Base-by-base conservation (phyloP, 2,888 invertebrate genomes). In the Apamea sordens region DNA sequence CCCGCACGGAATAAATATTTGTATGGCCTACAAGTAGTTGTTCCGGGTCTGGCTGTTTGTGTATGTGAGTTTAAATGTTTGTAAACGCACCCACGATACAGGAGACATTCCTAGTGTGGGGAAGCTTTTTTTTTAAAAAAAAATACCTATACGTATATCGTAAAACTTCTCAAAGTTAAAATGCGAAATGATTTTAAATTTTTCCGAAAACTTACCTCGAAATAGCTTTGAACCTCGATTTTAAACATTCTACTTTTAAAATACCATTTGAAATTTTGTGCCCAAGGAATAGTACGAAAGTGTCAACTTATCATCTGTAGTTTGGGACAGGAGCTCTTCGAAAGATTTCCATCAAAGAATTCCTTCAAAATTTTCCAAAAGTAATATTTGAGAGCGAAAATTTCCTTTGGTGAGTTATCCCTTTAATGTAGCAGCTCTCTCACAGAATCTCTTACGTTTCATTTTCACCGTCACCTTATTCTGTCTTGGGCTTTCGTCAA, bases 371-470 rank as follows among this genome's bases (percentile, higher is more conserved):
- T 90, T 90, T 89, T 86, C 76, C 77, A 80, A 91, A 90, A 92
- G 91, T 89, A 91, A 92, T 91, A 92, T 93, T 92, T 91, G 89
- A 91, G 90, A 88, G 89, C 73, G 87, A 90, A 68, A 88, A 91
- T 90, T 91, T 86, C 89, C 89, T 83, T 90, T 88, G 83, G 87
- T 80, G 89, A 92, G 91, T 90, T 92, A 93, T 92, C 89, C 91
- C 90, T 93, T 92, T 91, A 91, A 90, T 91, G 89, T 90, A 90
- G 88, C 88, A 79, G 59, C 77, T 81, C 87, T 89, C 82, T 86
- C 84, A 80, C 87, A 88, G 89, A 92, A 92, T 92, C 92, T 91
- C 88, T 92, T 89, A 91, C 87, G 88, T 91, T 91, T 86, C 80
- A 89, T 91, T 89, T 90, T 88, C 86, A 70, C 83, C 85, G 89